phyloP scores from a whole-genome alignment of 2,888 invertebrate species.

The Polyommatus icarus region DNA sequence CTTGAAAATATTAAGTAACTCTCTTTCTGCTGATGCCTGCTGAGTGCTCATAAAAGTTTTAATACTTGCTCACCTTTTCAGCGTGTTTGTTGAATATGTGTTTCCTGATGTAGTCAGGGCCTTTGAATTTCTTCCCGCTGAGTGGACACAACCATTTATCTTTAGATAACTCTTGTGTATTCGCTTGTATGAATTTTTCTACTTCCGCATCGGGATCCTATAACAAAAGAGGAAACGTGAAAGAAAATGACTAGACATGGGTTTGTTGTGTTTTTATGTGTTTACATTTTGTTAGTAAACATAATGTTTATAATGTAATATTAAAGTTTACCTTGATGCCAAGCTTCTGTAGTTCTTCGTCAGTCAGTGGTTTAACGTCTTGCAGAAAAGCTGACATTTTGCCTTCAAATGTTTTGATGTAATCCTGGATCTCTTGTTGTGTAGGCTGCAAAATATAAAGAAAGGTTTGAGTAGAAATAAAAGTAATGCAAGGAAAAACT shows the following conservation, averaged over 20 bases:
- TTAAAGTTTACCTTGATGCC: conserved; percentile 84
- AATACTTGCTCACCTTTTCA: conserved; percentile 84
- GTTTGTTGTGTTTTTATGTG: background rate
- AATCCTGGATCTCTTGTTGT: conserved; percentile 87
- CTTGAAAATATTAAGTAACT: no score
- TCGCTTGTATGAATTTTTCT: conserved; percentile 96
- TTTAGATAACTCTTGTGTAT: conserved; percentile 97
- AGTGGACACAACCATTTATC: conserved; percentile 99
- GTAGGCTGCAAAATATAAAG: conserved; percentile 73
- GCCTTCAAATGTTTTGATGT: conserved; percentile 90
- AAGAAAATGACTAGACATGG: background rate
- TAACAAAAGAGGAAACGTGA: conserved; percentile 28
- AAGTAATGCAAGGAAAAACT: background rate
- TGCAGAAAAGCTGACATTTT: conserved; percentile 95
- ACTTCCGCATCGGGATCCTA: conserved; percentile 85
- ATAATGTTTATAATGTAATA: no score
- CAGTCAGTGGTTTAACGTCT: conserved; percentile 85
- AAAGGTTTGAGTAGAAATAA: background rate
- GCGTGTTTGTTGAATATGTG: conserved; percentile 98
- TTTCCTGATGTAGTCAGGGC: conserved; percentile 98
- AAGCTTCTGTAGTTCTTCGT: conserved; percentile 89
- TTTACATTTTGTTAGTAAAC: background rate
- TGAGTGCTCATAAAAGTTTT: no score
- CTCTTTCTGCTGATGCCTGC: no score
- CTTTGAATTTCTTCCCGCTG: conserved; percentile 99